phyloP scores from a whole-genome alignment of 2,888 invertebrate genomes.

The Synergus umbraculus region DNA sequence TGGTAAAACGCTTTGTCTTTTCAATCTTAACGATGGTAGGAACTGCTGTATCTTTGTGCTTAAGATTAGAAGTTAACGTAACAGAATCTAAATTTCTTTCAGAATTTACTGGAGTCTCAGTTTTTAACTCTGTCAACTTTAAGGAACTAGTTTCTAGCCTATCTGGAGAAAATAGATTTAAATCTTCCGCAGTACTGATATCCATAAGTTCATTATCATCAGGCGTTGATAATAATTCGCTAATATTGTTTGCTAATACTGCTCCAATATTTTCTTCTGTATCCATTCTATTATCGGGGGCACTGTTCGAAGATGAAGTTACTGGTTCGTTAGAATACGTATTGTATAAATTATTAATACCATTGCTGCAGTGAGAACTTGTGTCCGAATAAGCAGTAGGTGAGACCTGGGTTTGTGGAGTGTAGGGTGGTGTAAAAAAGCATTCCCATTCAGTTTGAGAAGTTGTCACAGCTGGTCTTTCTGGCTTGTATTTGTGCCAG shows the following conservation, averaged over 20 bases:
- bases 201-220: not conserved
- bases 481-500: conserved; percentile 54
- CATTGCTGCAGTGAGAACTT: conserved; percentile 24
- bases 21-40: conserved; percentile 28
- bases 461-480: conserved; percentile 32
- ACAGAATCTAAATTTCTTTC: not conserved
- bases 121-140: not conserved
- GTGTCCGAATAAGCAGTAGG: conserved; percentile 25
- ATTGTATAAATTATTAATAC: not conserved
- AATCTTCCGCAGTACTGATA: not conserved
- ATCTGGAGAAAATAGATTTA: not conserved
- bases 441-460: conserved; percentile 25
- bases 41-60: not conserved
- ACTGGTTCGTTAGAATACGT: conserved; percentile 13
- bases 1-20: not conserved
- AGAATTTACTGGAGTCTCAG: not conserved
- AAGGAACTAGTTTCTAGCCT: not conserved
- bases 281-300: not conserved
- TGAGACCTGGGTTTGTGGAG: conserved; percentile 16
- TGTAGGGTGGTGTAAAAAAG: conserved; percentile 40
- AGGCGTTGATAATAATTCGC: not conserved
- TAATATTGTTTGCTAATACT: conserved; percentile 1
- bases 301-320: not conserved
- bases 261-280: not conserved
- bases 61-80: not conserved